Percentiles rank a stretch among this genome's conserved stretches.
Conservation (phyloP, 2,113 vertebrate species). For the Anarrhichthys ocellatus region DNA sequence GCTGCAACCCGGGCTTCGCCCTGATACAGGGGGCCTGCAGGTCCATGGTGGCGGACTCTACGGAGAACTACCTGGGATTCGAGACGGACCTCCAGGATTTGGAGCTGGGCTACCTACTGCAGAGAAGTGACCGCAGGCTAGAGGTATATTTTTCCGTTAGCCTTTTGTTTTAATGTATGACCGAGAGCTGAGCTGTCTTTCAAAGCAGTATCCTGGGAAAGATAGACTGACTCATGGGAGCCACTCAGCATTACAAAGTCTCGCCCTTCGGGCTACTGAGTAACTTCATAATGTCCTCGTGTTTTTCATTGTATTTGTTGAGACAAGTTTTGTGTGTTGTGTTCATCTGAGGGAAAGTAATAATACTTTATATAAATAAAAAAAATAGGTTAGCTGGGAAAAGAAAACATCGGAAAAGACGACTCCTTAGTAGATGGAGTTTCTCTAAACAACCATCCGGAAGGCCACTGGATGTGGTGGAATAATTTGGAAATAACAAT, state of each 20-base stretch:
- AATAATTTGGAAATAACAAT: background rate
- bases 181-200: constrained; percentile 32
- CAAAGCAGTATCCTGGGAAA: constrained; percentile 18
- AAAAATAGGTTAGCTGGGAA: background rate
- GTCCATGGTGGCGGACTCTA: constrained; percentile 94
- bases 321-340: background rate
- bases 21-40: constrained; percentile 92
- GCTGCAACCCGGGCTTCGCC: constrained; percentile 91
- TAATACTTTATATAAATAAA: background rate
- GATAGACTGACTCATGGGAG: constrained; percentile 24
- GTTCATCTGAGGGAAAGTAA: background rate
- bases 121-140: constrained; percentile 91
- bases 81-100: constrained; percentile 96
- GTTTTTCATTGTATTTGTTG: constrained; percentile 19
- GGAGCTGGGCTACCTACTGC: constrained; percentile 92
- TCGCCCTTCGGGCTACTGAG: constrained; percentile 19
- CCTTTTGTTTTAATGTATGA: constrained; percentile 44
- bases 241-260: constrained; percentile 21
- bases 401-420: no score
- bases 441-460: background rate
- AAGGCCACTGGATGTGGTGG: background rate
- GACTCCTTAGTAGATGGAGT: background rate
- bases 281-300: background rate
- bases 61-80: constrained; percentile 96
- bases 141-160: constrained; percentile 78